These are phyloP conservation scores for Euphydryas editha DNA, from an alignment of 2,888 invertebrate species.

Conservation along the genomic window DNA sequence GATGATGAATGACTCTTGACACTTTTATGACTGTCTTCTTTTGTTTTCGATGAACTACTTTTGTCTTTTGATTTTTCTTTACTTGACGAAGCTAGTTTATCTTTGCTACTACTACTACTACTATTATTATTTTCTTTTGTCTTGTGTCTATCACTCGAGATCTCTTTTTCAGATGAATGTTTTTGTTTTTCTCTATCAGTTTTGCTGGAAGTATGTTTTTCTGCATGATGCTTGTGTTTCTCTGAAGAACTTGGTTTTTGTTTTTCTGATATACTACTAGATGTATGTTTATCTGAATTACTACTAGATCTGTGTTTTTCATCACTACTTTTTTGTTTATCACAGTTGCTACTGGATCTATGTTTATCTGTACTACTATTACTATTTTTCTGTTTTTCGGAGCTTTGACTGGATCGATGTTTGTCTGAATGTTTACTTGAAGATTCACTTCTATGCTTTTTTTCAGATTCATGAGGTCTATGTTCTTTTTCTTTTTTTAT, in stretches of 20 bases:
- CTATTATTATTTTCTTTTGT: slow-evolving; percentile 54
- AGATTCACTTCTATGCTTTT: slow-evolving; percentile 35
- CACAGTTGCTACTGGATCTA: slow-evolving; percentile 53
- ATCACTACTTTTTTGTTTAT: slow-evolving; percentile 52
- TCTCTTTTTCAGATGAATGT: slow-evolving; percentile 59
- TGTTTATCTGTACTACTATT: slow-evolving; percentile 54
- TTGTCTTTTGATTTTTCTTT: slow-evolving; percentile 69
- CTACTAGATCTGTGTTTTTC: slow-evolving; percentile 57
- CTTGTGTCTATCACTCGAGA: slow-evolving; percentile 56
- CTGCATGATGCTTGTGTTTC: slow-evolving; percentile 53
- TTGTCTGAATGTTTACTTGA: slow-evolving; percentile 37
- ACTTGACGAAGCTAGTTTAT: slow-evolving; percentile 67
- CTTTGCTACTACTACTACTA: slow-evolving; percentile 63
- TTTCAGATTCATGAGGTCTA: slow-evolving; percentile 36
- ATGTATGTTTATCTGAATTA: slow-evolving; percentile 57
- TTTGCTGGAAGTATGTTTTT: slow-evolving; percentile 53
- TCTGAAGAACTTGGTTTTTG: slow-evolving; percentile 54
- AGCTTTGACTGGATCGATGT: slow-evolving; percentile 29
- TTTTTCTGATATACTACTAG: slow-evolving; percentile 55
- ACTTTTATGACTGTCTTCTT: slow-evolving; percentile 64
- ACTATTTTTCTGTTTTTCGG: slow-evolving; percentile 47
- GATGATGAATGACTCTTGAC: slow-evolving; percentile 65
- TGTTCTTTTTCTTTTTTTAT: slow-evolving; percentile 41
- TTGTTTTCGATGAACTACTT: slow-evolving; percentile 70
- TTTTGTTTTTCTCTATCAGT: slow-evolving; percentile 55